Evolutionary conservation across 2,113 vertebrate species (phyloP).

Genomic region (Cranoglanis bouderius): DNA sequence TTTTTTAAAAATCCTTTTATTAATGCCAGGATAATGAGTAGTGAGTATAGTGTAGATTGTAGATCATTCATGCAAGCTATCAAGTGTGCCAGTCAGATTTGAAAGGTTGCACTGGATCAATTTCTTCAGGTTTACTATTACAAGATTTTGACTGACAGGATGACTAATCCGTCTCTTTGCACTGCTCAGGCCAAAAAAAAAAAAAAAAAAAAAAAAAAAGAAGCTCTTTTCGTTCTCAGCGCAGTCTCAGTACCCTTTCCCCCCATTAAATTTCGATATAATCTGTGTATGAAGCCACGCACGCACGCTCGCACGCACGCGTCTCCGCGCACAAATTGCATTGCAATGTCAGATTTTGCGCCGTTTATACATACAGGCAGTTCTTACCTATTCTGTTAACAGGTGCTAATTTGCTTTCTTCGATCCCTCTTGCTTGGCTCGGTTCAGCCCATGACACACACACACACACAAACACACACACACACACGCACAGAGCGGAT

Average conservation of each 20-base stretch:
- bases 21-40: neutral
- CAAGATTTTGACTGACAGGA: neutral
- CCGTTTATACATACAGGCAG: neutral
- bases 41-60: neutral
- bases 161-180: conserved; percentile 7
- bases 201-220: neutral
- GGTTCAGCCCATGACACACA: conserved; percentile 60
- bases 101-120: neutral
- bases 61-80: neutral
- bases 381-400: conserved; percentile 75
- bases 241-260: neutral
- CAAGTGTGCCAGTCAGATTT: neutral
- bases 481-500: conserved; percentile 14
- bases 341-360: neutral
- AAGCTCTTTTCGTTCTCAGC: neutral
- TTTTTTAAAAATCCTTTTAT: neutral
- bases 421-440: conserved; percentile 54
- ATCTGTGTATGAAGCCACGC: neutral
- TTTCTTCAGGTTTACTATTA: neutral
- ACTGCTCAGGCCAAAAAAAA: neutral
- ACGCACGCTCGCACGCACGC: neutral
- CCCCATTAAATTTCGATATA: neutral
- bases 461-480: neutral
- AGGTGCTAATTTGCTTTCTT: conserved; percentile 68
- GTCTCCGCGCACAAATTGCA: neutral